Percentiles rank a stretch among this genome's conserved stretches.
Evolutionary conservation across 2,113 vertebrate genomes (phyloP).

Genomic region (Cinclus mexicanus): DNA sequence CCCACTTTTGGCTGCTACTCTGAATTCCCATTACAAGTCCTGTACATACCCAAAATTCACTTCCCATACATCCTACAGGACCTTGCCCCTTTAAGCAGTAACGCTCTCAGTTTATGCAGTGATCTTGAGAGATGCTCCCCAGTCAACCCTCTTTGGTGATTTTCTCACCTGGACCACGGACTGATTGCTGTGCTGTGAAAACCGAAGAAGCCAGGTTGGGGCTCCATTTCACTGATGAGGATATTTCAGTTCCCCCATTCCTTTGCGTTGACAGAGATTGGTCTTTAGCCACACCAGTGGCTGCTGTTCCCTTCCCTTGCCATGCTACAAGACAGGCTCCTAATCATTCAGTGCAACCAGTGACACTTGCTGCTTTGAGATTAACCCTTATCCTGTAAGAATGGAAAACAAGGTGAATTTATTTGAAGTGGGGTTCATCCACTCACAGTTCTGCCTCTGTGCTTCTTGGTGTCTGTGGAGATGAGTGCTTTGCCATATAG

Average conservation of each 20-base stretch:
- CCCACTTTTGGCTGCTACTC: background rate
- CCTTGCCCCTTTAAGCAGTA: background rate
- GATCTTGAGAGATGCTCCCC: background rate
- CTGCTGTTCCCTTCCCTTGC: background rate
- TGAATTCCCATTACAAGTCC: background rate
- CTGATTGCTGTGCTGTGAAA: background rate
- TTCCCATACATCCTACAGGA: background rate
- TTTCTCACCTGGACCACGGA: background rate
- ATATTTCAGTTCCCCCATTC: background rate
- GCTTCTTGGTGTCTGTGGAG: background rate
- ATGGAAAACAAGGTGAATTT: background rate
- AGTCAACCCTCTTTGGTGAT: background rate
- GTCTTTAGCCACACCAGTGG: background rate
- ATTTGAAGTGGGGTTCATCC: background rate
- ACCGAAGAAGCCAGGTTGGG: background rate
- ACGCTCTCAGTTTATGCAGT: fast-evolving
- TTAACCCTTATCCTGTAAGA: background rate
- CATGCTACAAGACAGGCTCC: fast-evolving
- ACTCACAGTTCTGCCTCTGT: background rate
- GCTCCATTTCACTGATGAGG: background rate
- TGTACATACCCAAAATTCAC: background rate
- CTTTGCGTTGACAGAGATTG: background rate
- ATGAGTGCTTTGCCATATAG: background rate
- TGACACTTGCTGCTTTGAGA: background rate
- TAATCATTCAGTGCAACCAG: background rate